phyloP scores from a whole-genome alignment of 2,113 vertebrate genomes.

The Mesoclemmys tuberculata region DNA sequence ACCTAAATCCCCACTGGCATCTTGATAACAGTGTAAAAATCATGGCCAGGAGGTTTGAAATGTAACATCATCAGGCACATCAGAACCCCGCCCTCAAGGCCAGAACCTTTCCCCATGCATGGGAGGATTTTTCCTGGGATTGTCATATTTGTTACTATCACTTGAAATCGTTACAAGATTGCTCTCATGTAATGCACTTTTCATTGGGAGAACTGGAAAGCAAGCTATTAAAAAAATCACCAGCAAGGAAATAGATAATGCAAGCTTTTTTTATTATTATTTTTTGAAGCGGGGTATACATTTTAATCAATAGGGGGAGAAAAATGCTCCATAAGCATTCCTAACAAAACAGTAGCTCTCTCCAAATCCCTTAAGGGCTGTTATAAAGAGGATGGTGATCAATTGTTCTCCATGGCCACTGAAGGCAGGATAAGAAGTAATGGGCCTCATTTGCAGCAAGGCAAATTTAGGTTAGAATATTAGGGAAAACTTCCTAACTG shows the following conservation, averaged over 20 bases:
- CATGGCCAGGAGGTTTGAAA: not conserved
- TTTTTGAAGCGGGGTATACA: not conserved
- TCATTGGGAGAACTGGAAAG: not conserved
- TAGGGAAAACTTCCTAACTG: not conserved
- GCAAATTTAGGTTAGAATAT: not conserved
- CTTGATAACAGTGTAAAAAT: not conserved
- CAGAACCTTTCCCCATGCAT: not conserved
- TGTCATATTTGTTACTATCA: too few relatives aligned
- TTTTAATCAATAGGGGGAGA: not conserved
- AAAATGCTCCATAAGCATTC: not conserved
- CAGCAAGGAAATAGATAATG: accelerated
- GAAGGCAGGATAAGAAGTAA: not conserved
- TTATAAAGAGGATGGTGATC: not conserved
- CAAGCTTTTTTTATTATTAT: not conserved
- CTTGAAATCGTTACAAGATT: not conserved
- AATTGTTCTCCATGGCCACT: not conserved
- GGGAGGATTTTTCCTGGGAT: too few relatives aligned
- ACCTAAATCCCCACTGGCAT: not conserved
- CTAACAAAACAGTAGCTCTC: not conserved
- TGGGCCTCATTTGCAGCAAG: not conserved
- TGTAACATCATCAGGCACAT: not conserved
- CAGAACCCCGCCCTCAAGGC: not conserved
- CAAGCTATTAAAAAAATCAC: not conserved
- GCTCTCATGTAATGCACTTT: not conserved
- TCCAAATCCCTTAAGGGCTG: not conserved